Evolutionary conservation across 1,140 invertebrate species (phyloP).

Genomic region (Eupeodes corollae): DNA sequence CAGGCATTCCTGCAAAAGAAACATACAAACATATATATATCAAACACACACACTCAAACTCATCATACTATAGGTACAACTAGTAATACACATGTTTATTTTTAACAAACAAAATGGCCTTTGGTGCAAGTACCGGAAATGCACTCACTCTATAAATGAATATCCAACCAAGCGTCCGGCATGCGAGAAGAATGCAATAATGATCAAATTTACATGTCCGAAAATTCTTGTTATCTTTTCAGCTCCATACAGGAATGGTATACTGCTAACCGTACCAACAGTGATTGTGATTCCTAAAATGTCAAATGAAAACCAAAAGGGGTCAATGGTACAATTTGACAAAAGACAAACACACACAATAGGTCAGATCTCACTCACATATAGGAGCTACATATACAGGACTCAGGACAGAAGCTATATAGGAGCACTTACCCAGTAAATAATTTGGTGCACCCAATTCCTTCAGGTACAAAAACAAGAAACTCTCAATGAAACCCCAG

Average conservation of each 20-base stretch:
- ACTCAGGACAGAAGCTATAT: neutral
- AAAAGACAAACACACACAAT: neutral
- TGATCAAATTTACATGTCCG: constrained; percentile 70
- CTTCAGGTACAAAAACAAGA: constrained; percentile 70
- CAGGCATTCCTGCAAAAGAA: constrained; percentile 55
- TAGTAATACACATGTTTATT: neutral
- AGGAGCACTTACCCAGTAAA: constrained; percentile 51
- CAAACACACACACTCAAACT: no score
- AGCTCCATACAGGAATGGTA: constrained; percentile 68
- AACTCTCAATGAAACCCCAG: constrained; percentile 78
- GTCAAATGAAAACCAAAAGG: constrained; percentile 1
- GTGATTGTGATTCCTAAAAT: constrained; percentile 61
- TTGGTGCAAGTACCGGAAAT: neutral
- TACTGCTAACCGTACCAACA: constrained; percentile 62
- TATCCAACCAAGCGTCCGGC: constrained; percentile 66
- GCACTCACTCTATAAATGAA: constrained; percentile 66
- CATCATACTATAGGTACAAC: no score
- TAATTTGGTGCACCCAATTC: constrained; percentile 69
- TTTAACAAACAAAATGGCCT: neutral
- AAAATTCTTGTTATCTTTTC: constrained; percentile 68
- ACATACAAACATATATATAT: constrained; percentile 5
- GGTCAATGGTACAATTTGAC: neutral
- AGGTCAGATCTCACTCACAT: neutral
- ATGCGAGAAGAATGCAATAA: constrained; percentile 69
- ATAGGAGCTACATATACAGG: neutral